Base-by-base conservation (phyloP, 2,797 vertebrate genomes). In the Cetoscarus ocellatus region DNA sequence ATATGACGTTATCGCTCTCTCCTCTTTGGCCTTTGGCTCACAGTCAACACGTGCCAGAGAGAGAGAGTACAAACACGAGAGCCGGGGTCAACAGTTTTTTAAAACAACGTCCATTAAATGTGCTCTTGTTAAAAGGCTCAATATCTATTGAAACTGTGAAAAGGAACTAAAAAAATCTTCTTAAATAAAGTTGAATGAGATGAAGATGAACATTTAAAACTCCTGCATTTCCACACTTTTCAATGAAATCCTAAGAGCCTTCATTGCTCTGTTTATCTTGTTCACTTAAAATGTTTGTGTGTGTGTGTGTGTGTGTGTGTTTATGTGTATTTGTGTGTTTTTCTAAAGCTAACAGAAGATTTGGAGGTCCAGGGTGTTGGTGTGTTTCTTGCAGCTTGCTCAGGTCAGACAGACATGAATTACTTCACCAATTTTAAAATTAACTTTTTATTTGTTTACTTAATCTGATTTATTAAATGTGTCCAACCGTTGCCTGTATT, bases 281-380 rank as follows among this genome's bases (percentile, higher is more conserved):
- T 40, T 9, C 39, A 40, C 42, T 12, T 3, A 12, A 13, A 43
- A 43, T 12, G 10, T 43, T 12, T 10, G 7, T 39, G 3, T 39
- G 38, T 13, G 13, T 44, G 12, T 44, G 7, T 39, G 3, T 39
- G 7, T 39, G 3, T 39, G 38, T 13, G 13, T 44, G 12, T 44
- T 3, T 44, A 13, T 15, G 13, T 44, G 13, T 15, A 5, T 50
- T 6, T 61, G 47, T 54, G 15, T 73, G 10, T 71, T 84, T 56
- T 72, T 74, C 44, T 27, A 11, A 80, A 96, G 96, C 91, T 96
- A 87, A 91, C 96, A 75, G 87, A 77, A 14, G 93, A 95, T 66
- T 94, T 95, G 87, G 83, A n/a, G 45, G 91, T 95, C 61, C 90
- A 94, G 55, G 94, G 94, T 85, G 93, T 96, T 71, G 51, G 91